phyloP scores from a whole-genome alignment of 2,888 invertebrate genomes.

The Petrophora chlorosata region DNA sequence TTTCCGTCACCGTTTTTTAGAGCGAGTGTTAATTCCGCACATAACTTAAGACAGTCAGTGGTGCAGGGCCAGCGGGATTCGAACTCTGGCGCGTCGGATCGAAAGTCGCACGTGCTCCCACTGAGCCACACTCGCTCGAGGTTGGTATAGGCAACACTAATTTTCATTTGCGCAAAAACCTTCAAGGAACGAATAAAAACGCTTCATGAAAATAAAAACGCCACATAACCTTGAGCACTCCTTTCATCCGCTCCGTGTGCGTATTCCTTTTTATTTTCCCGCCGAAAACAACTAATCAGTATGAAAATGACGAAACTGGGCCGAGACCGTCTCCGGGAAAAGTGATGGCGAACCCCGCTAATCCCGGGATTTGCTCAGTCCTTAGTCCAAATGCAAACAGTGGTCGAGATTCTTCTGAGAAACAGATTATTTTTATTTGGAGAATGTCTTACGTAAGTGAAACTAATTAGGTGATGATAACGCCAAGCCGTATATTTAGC shows the following conservation, averaged over 20 bases:
- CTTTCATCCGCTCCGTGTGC: slow-evolving; percentile 10
- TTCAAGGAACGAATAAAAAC: slow-evolving; percentile 4
- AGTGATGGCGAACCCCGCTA: slow-evolving; percentile 36
- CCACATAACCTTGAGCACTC: slow-evolving; percentile 17
- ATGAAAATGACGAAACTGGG: slow-evolving; percentile 38
- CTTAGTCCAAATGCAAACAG: slow-evolving; percentile 28
- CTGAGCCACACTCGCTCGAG: too few relatives aligned
- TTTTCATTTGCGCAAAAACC: slow-evolving; percentile 8
- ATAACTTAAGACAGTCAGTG: too few relatives aligned
- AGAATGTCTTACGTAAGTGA: slow-evolving; percentile 1
- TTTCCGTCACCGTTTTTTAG: too few relatives aligned
- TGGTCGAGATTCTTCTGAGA: slow-evolving; percentile 26
- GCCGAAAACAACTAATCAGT: slow-evolving; percentile 16
- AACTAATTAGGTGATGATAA: too few relatives aligned
- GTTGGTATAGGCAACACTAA: not conserved
- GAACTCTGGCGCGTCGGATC: too few relatives aligned
- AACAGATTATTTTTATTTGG: slow-evolving; percentile 18
- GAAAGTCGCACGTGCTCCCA: too few relatives aligned
- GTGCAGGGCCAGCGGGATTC: too few relatives aligned
- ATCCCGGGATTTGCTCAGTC: slow-evolving; percentile 33
- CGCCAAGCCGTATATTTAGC: too few relatives aligned
- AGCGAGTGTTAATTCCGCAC: too few relatives aligned
- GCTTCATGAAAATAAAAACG: slow-evolving; percentile 14
- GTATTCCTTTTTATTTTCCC: slow-evolving; percentile 9
- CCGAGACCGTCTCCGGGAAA: slow-evolving; percentile 34